phyloP scores from a whole-genome alignment of 2,113 vertebrate genomes.

The Pachypanchax playfairii region DNA sequence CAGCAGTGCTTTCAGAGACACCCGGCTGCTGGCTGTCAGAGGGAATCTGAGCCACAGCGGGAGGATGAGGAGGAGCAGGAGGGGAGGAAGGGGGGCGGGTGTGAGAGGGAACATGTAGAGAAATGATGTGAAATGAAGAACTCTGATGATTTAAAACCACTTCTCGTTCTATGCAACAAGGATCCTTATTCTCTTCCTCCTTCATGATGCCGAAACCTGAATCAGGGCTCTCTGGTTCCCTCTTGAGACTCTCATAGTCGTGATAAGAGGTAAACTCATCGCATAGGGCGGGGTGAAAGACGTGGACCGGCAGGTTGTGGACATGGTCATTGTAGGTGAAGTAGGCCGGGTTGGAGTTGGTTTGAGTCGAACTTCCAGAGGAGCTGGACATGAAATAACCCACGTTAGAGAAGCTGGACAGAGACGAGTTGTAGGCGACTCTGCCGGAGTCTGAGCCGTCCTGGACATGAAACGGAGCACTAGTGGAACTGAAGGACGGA shows the following conservation, averaged over 20 bases:
- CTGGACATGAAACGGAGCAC: slow-evolving; percentile 8
- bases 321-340: slow-evolving; percentile 62
- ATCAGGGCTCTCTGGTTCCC: slow-evolving; percentile 61
- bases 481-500: slow-evolving; percentile 23
- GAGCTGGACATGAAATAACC: slow-evolving; percentile 74
- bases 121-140: slow-evolving; percentile 32
- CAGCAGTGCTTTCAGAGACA: slow-evolving; percentile 7
- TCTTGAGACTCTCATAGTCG: slow-evolving; percentile 58
- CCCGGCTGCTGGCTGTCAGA: slow-evolving; percentile 23
- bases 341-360: slow-evolving; percentile 54
- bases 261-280: background rate
- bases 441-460: slow-evolving; percentile 17
- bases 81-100: background rate
- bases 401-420: slow-evolving; percentile 74
- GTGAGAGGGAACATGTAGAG: slow-evolving; percentile 9
- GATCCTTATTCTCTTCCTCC: slow-evolving; percentile 38
- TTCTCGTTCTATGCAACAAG: background rate
- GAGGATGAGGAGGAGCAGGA: background rate
- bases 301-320: background rate
- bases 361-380: slow-evolving; percentile 20
- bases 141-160: slow-evolving; percentile 1
- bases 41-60: slow-evolving; percentile 10
- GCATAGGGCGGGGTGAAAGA: slow-evolving; percentile 14
- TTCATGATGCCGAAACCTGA: slow-evolving; percentile 63
- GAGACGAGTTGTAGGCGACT: slow-evolving; percentile 20